Conservation (phyloP, 2,797 vertebrate species). For the Phoxinus dragarum region DNA sequence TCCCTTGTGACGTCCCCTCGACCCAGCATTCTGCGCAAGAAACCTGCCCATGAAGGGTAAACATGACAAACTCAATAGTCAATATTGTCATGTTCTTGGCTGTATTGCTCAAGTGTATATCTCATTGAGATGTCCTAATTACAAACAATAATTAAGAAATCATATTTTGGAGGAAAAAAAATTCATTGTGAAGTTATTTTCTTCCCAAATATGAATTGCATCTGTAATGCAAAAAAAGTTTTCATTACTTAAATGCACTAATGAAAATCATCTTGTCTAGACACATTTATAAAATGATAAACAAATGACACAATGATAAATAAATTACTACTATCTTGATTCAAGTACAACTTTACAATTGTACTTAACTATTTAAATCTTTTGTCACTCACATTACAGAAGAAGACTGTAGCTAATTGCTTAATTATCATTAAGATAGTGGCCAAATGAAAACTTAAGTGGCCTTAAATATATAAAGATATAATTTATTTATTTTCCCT, state of each 20-base stretch:
- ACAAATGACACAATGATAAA: neutral
- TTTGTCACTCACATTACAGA: neutral
- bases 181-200: neutral
- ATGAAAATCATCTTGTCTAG: neutral
- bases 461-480: neutral
- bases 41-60: constrained; percentile 92
- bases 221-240: too few species aligned
- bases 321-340: neutral
- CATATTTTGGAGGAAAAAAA: too few species aligned
- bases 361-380: neutral
- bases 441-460: neutral
- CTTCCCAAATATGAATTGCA: neutral
- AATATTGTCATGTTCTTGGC: neutral
- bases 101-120: neutral
- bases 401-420: neutral
- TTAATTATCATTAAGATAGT: too few species aligned
- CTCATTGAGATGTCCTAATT: neutral
- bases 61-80: constrained; percentile 28
- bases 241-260: neutral
- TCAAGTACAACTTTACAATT: neutral
- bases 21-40: constrained; percentile 97
- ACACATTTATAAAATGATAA: neutral
- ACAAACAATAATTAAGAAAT: neutral
- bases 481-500: neutral
- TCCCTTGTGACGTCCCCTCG: constrained; percentile 92